A percentile compares a stretch with the other conserved stretches of the same genome.
Conservation (phyloP, 1,140 invertebrate genomes). For the Bombus fervidus region DNA sequence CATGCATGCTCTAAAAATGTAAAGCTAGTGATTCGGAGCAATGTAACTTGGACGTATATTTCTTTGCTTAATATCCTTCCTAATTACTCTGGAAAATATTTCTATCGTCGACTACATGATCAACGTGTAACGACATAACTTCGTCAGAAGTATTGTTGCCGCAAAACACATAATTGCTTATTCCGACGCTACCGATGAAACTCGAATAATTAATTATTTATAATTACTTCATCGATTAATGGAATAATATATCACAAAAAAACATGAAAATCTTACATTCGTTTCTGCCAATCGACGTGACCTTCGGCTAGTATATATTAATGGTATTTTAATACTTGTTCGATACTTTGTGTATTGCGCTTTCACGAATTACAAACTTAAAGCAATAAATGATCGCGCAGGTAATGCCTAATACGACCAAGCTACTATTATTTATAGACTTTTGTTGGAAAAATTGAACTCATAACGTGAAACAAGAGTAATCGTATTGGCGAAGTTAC, state of each 20-base stretch:
- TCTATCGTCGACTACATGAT: conserved; percentile 10
- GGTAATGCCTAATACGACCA: not conserved
- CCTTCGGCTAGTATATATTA: conserved; percentile 14
- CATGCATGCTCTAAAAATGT: not conserved
- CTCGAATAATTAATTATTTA: conserved; percentile 31
- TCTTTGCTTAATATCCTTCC: not conserved
- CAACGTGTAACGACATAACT: conserved; percentile 9
- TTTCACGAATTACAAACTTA: not conserved
- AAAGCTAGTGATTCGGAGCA: not conserved
- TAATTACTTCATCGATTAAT: conserved; percentile 45
- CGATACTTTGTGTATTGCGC: not conserved
- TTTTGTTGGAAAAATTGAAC: not conserved
- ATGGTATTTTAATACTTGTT: conserved; percentile 29
- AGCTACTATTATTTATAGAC: not conserved
- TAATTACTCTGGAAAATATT: conserved; percentile 40
- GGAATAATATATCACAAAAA: conserved; percentile 37
- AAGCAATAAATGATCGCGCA: not conserved
- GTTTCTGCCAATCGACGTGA: not conserved
- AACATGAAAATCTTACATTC: conserved; percentile 18
- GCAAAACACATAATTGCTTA: not conserved
- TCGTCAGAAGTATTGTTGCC: conserved; percentile 50
- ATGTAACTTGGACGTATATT: conserved; percentile 53
- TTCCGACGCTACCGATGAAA: not conserved
- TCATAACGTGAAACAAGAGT: not conserved
- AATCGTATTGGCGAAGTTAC: conserved; percentile 24